Conservation (phyloP, 64 coral and sea anemone genomes). For the Actinia equina region DNA sequence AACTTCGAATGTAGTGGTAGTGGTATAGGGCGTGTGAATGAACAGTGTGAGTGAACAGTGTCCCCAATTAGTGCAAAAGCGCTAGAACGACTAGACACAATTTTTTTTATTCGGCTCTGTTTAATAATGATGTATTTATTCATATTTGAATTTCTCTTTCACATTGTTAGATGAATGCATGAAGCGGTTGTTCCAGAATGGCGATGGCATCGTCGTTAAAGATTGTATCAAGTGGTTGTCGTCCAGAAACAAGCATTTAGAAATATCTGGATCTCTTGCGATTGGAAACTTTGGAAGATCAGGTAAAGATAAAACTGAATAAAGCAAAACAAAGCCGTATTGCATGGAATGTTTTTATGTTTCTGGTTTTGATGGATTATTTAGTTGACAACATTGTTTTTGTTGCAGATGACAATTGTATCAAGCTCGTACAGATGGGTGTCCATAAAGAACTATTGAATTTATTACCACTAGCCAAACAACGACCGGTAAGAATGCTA, state of each 20-base stretch:
- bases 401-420: slow-evolving; percentile 77
- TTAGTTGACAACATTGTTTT: not conserved
- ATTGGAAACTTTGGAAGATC: slow-evolving; percentile 92
- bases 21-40: too few relatives aligned
- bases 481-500: slow-evolving; percentile 45
- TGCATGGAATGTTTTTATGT: not conserved
- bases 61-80: too few relatives aligned
- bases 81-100: too few relatives aligned
- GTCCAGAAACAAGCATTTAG: slow-evolving; percentile 51
- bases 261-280: slow-evolving; percentile 83
- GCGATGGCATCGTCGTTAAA: slow-evolving; percentile 65
- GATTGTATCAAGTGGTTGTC: slow-evolving; percentile 76
- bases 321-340: too few relatives aligned
- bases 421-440: slow-evolving; percentile 79
- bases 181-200: slow-evolving; percentile 64
- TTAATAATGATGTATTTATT: not conserved
- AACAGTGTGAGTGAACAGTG: too few relatives aligned
- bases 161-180: slow-evolving; percentile 67
- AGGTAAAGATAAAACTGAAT: slow-evolving; percentile 13
- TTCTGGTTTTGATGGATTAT: not conserved
- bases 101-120: not conserved
- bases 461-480: slow-evolving; percentile 29
- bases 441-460: slow-evolving; percentile 67
- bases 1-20: too few relatives aligned
- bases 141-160: not conserved